phyloP scores from a whole-genome alignment of 2,888 invertebrate genomes.

The Drosophila lacicola region DNA sequence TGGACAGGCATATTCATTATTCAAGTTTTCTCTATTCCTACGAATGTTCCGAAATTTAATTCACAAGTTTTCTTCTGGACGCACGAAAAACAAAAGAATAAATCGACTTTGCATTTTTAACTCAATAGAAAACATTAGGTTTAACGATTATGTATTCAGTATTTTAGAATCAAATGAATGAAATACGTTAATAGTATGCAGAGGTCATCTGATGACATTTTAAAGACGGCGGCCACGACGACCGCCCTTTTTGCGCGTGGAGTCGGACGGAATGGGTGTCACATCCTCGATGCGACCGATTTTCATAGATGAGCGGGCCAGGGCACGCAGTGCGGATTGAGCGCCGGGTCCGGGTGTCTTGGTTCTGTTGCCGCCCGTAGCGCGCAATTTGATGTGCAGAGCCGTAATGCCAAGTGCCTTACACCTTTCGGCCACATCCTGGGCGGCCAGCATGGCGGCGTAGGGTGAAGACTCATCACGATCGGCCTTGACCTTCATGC shows the following conservation, averaged over 20 bases:
- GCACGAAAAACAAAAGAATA: no score
- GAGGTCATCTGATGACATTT: not conserved
- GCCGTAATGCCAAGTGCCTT: slow-evolving; percentile 98
- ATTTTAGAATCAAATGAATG: no score
- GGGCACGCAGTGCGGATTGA: slow-evolving; percentile 91
- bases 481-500: slow-evolving; percentile 99
- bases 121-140: no score
- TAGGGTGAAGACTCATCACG: slow-evolving; percentile 99
- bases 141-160: not conserved
- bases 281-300: slow-evolving; percentile 99
- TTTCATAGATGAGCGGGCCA: slow-evolving; percentile 99
- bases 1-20: no score
- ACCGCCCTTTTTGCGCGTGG: slow-evolving; percentile 1
- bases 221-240: slow-evolving; percentile 7
- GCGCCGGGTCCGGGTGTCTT: slow-evolving; percentile 8
- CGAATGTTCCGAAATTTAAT: no score
- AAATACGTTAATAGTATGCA: not conserved
- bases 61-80: no score
- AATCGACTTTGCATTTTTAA: no score
- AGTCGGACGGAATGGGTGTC: slow-evolving; percentile 92
- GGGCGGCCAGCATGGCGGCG: slow-evolving; percentile 99
- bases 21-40: no score
- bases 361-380: slow-evolving; percentile 97
- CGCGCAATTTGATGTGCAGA: slow-evolving; percentile 98
- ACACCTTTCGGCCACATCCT: slow-evolving; percentile 99